These are phyloP conservation scores for Periphyllus acericola DNA, from an alignment of 2,888 invertebrate genomes.

Conservation along the genomic window DNA sequence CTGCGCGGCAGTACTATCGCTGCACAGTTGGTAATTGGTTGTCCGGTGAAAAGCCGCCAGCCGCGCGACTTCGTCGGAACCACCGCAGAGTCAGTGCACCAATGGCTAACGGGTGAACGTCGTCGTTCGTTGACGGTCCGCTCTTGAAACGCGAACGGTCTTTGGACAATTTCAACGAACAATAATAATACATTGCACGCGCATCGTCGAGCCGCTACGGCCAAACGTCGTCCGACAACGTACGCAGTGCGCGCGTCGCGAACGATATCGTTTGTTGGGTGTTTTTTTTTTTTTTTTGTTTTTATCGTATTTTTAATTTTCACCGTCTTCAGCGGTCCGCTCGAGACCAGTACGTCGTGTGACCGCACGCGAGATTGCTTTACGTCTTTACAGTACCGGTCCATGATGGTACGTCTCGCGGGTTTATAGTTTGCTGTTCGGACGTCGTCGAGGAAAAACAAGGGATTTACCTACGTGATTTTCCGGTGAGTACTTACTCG, in stretches of 20 bases:
- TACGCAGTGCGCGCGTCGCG: background rate
- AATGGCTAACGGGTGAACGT: background rate
- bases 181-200: too few species aligned
- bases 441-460: too few species aligned
- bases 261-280: too few species aligned
- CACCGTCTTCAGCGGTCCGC: background rate
- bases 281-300: background rate
- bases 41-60: constrained; percentile 54
- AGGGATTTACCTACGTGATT: background rate
- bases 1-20: constrained; percentile 40
- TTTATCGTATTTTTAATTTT: background rate
- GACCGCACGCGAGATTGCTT: too few species aligned
- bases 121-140: background rate
- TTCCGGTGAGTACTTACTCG: background rate
- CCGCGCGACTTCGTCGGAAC: constrained; percentile 42
- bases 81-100: constrained; percentile 52
- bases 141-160: background rate
- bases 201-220: background rate
- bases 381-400: too few species aligned
- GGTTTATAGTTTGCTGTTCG: too few species aligned
- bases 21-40: constrained; percentile 59
- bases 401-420: too few species aligned
- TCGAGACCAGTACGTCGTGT: background rate
- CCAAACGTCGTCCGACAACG: background rate
- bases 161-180: too few species aligned